Evolutionary conservation across 2,113 vertebrate species (phyloP), one percentile per base, ranked within the genome.

Genomic region (Nycticryphes semicollaris): DNA sequence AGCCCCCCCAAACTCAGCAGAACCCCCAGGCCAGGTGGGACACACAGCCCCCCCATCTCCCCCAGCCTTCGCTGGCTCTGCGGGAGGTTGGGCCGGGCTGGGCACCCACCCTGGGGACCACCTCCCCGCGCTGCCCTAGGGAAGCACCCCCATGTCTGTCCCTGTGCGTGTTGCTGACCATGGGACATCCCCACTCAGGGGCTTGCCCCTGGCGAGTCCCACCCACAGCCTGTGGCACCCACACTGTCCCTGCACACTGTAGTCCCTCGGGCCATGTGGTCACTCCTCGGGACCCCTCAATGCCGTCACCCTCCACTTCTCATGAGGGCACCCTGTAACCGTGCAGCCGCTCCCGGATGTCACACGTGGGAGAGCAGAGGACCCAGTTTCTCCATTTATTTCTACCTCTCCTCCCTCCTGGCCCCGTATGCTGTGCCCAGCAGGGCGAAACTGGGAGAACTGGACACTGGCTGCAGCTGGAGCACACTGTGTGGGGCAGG

Each of bases 161-260:
- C 53, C 47, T 20, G 35, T 0, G 0, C 2, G 0, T 10, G 7
- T 12, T 15, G 73, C 73, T 62, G 63, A 17, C 69, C 7, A 0
- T 5, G 63, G 75, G 50, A 14, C 3, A 4, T 24, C 39, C 24
- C 30, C 20, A 31, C 16, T 9, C 3, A 2, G 25, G 47, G 9
- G 60, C 31, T 37, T 78, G 23, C 28, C 19, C 2, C 9, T 12
- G 48, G 24, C 0, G 0, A 25, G 62, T 14, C 48, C 62, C 56
- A 21, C 4, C 5, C 14, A 3, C 37, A 31, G 79, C 67, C 53
- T 5, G 5, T 3, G 37, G 25, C 2, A 9, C 24, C 9, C 6
- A 18, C 2, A 19, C 33, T 1, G 6, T 12, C 30, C 56, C n/a
- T 4, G 3, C 47, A 7, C 2, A 8, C 41, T 7, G 22, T 60